A percentile compares a stretch with the other conserved stretches of the same genome.
Conservation (phyloP, 2,888 invertebrate genomes). For the Troides oblongomaculatus region DNA sequence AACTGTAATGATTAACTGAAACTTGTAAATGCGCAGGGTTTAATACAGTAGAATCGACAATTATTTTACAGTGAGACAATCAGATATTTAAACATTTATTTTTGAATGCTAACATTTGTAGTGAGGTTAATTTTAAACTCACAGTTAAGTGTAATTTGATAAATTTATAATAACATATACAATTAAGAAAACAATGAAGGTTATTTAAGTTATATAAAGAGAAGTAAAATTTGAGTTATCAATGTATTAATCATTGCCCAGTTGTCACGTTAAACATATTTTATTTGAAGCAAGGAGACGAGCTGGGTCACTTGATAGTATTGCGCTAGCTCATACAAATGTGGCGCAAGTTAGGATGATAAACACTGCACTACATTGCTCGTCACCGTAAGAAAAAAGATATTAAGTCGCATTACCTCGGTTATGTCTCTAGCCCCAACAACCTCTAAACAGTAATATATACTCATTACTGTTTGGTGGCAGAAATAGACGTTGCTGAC, state of each 20-base stretch:
- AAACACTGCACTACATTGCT: too few species aligned
- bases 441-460: too few species aligned
- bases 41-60: slow-evolving; percentile 15
- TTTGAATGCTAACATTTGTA: neutral
- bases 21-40: slow-evolving; percentile 28
- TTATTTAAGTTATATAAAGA: neutral
- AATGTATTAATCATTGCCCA: neutral
- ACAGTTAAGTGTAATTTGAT: neutral
- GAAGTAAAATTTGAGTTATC: neutral
- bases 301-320: too few species aligned
- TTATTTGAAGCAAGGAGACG: too few species aligned
- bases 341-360: too few species aligned
- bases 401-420: too few species aligned
- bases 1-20: slow-evolving; percentile 11
- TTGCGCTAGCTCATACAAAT: too few species aligned
- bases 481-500: too few species aligned
- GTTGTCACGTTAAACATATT: too few species aligned
- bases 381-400: too few species aligned
- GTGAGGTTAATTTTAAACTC: neutral
- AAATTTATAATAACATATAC: neutral
- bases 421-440: too few species aligned
- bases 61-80: slow-evolving; percentile 4
- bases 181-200: neutral
- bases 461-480: too few species aligned
- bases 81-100: neutral